A percentile compares a stretch with the other conserved stretches of the same genome.
These are phyloP conservation scores for Drosophila grimshawi DNA, from an alignment of 1,140 invertebrate genomes.

Conservation along the genomic window DNA sequence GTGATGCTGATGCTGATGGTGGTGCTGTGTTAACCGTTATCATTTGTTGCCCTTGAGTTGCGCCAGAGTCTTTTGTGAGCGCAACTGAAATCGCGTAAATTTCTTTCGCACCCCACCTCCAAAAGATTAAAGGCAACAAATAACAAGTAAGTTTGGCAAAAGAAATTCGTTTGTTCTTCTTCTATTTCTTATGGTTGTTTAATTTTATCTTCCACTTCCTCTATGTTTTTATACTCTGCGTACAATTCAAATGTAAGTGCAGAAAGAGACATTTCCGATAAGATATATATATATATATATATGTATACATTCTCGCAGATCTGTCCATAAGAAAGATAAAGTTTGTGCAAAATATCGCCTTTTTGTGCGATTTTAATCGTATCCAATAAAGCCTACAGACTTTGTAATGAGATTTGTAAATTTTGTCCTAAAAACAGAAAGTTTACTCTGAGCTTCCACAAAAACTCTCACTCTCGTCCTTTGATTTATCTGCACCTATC, in stretches of 20 bases:
- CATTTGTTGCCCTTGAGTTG: slow-evolving; percentile 81
- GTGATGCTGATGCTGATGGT: not conserved
- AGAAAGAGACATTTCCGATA: not conserved
- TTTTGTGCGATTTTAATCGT: too few relatives aligned
- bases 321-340: too few relatives aligned
- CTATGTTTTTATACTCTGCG: slow-evolving; percentile 10
- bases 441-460: not conserved
- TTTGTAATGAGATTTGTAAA: not conserved
- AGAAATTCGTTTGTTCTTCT: slow-evolving; percentile 23
- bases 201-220: slow-evolving; percentile 13
- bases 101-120: slow-evolving; percentile 16
- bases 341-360: too few relatives aligned
- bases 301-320: too few relatives aligned
- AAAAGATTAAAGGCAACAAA: slow-evolving; percentile 64
- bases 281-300: not conserved
- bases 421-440: not conserved
- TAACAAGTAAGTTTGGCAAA: slow-evolving; percentile 34
- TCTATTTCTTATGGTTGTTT: slow-evolving; percentile 16
- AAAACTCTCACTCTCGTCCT: too few relatives aligned
- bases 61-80: slow-evolving; percentile 49
- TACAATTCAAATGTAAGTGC: not conserved
- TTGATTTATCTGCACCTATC: not conserved
- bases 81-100: slow-evolving; percentile 67
- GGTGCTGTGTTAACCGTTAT: slow-evolving; percentile 73
- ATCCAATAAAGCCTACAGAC: too few relatives aligned